A percentile compares a stretch with the other conserved stretches of the same genome.
These are phyloP conservation scores for Scaptodrosophila latifasciaeformis DNA, from an alignment of 2,888 invertebrate genomes.

Conservation along the genomic window DNA sequence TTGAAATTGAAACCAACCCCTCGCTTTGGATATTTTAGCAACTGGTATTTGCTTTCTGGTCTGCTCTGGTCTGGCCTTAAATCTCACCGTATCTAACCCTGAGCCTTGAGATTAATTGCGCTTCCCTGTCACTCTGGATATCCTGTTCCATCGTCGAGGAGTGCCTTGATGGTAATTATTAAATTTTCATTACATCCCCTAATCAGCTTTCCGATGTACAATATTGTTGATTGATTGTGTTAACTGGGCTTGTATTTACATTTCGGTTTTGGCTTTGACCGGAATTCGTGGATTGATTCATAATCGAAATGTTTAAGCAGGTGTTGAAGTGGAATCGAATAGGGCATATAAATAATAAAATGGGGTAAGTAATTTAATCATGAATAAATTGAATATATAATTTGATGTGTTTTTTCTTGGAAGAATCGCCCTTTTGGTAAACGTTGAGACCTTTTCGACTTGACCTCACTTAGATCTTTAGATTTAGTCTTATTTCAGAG, in stretches of 20 bases:
- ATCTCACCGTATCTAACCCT: conserved; percentile 44
- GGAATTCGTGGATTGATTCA: conserved; percentile 3
- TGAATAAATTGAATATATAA: no score
- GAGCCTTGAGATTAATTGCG: conserved; percentile 55
- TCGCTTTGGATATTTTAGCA: conserved; percentile 27
- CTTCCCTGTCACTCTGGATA: conserved; percentile 12
- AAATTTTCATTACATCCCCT: conserved; percentile 74
- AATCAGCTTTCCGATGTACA: conserved; percentile 69
- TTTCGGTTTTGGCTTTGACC: not conserved
- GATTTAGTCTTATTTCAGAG: no score
- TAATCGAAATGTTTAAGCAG: conserved; percentile 41
- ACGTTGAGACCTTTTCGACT: no score
- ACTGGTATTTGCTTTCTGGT: conserved; percentile 15
- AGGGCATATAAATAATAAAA: no score
- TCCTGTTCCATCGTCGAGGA: conserved; percentile 25
- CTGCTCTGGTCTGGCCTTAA: conserved; percentile 32
- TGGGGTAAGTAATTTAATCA: no score
- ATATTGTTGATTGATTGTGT: conserved; percentile 59
- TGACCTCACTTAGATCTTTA: no score
- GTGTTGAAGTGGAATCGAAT: conserved; percentile 40
- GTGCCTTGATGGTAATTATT: conserved; percentile 62
- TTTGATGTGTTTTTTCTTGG: no score
- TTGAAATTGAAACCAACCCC: conserved; percentile 73
- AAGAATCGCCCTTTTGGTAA: no score
- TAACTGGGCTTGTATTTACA: conserved; percentile 42